phyloP scores from a whole-genome alignment of 2,113 vertebrate species.

The Thryonomys swinderianus region DNA sequence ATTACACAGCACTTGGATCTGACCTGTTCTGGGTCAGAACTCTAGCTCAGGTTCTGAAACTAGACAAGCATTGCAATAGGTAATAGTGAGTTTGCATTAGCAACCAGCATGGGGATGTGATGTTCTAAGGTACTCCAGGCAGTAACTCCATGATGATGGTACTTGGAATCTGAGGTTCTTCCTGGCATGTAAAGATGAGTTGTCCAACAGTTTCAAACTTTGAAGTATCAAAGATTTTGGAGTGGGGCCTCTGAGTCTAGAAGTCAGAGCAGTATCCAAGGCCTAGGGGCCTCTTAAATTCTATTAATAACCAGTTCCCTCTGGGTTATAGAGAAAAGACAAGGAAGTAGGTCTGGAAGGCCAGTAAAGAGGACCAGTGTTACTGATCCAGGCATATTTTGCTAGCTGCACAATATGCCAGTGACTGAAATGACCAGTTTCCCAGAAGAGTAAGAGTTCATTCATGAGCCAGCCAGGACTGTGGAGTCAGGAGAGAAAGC shows the following conservation, averaged over 20 bases:
- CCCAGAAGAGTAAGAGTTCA: not conserved
- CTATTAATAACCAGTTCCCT: not conserved
- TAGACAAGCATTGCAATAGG: not conserved
- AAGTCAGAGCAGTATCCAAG: not conserved
- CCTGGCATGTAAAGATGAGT: not conserved
- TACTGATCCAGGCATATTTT: not conserved
- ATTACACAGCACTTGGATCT: not conserved
- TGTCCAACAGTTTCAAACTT: not conserved
- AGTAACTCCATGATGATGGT: not conserved
- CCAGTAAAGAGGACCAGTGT: not conserved
- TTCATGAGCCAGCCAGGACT: not conserved
- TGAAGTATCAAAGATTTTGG: not conserved
- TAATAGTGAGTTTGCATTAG: not conserved
- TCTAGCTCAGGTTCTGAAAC: not conserved
- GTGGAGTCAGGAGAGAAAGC: not conserved
- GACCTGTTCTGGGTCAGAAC: constrained; percentile 29
- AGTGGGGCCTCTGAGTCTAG: not conserved
- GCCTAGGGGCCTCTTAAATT: not conserved
- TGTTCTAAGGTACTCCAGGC: not conserved
- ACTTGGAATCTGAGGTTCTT: not conserved
- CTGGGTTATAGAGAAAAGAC: not conserved
- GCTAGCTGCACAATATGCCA: too few relatives aligned
- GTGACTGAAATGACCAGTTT: not conserved
- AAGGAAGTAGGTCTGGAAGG: not conserved
- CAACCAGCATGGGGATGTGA: not conserved